A percentile compares a stretch with the other conserved stretches of the same genome.
phyloP scores from a whole-genome alignment of 2,888 invertebrate species.

The Agelastica alni region DNA sequence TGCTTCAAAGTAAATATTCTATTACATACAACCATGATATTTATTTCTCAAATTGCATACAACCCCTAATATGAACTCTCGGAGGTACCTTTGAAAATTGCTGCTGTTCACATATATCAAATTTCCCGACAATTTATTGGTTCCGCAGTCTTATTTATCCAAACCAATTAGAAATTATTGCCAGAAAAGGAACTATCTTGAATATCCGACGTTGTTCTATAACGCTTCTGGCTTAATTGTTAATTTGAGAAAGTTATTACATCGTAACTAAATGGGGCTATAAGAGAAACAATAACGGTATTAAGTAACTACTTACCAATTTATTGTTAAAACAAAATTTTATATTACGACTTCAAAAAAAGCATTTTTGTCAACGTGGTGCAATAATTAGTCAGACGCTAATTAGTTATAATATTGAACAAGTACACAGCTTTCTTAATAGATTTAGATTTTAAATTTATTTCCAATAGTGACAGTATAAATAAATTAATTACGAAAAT shows the following conservation, averaged over 20 bases:
- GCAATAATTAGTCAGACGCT: no score
- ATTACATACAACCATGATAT: neutral
- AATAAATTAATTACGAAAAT: no score
- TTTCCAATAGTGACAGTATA: no score
- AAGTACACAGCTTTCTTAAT: no score
- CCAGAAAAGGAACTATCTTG: constrained; percentile 26
- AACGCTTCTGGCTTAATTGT: constrained; percentile 48
- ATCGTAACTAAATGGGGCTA: no score
- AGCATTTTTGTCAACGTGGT: no score
- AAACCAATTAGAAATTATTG: constrained; percentile 25
- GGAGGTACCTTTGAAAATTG: constrained; percentile 9
- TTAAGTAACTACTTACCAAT: no score
- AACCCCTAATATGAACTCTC: constrained; percentile 1
- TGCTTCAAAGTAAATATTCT: no score
- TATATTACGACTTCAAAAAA: no score
- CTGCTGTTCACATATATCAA: constrained; percentile 12
- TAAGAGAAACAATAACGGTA: constrained; percentile 52
- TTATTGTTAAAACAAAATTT: no score
- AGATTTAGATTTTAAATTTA: no score
- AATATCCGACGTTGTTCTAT: constrained; percentile 16
- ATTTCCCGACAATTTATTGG: constrained; percentile 23
- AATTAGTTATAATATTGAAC: no score
- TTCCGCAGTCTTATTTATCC: constrained; percentile 25
- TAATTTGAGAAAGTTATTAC: constrained; percentile 52
- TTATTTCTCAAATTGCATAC: constrained; percentile 6